Percentiles rank a stretch among this genome's conserved stretches.
phyloP scores from a whole-genome alignment of 2,888 invertebrate species.

The Pachydiplax longipennis region DNA sequence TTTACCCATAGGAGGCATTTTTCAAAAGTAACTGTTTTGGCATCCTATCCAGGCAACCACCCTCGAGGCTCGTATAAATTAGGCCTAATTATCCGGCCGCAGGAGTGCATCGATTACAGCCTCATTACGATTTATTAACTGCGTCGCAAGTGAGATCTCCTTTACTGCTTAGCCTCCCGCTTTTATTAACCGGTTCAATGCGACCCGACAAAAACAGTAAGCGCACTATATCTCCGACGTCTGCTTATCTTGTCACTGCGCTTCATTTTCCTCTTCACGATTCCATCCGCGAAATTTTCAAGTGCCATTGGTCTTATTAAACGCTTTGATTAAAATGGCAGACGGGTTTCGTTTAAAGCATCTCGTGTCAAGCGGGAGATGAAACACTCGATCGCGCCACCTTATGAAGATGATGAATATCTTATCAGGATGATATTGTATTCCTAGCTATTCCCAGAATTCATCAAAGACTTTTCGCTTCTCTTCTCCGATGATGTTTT shows the following conservation, averaged over 20 bases:
- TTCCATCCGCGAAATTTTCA: not conserved
- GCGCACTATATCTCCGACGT: not conserved
- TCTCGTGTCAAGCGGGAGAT: no score
- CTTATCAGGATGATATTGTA: no score
- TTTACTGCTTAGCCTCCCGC: not conserved
- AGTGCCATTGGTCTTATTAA: not conserved
- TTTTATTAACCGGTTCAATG: not conserved
- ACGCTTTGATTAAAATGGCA: no score
- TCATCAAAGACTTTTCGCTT: no score
- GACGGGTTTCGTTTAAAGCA: no score
- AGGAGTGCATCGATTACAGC: slow-evolving; percentile 35
- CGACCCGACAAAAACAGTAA: not conserved
- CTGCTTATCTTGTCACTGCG: not conserved
- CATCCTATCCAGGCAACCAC: not conserved
- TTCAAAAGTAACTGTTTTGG: slow-evolving; percentile 36
- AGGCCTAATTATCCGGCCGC: slow-evolving; percentile 15
- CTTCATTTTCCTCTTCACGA: not conserved
- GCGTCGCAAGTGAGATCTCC: not conserved
- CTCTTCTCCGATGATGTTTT: no score
- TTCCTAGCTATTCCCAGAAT: no score
- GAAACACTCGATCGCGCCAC: no score
- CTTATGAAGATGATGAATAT: no score
- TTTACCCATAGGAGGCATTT: slow-evolving; percentile 32
- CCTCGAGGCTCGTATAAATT: slow-evolving; percentile 21
- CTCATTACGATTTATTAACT: slow-evolving; percentile 44